Base-by-base conservation (phyloP, 2,797 vertebrate species). In the Menidia menidia region DNA sequence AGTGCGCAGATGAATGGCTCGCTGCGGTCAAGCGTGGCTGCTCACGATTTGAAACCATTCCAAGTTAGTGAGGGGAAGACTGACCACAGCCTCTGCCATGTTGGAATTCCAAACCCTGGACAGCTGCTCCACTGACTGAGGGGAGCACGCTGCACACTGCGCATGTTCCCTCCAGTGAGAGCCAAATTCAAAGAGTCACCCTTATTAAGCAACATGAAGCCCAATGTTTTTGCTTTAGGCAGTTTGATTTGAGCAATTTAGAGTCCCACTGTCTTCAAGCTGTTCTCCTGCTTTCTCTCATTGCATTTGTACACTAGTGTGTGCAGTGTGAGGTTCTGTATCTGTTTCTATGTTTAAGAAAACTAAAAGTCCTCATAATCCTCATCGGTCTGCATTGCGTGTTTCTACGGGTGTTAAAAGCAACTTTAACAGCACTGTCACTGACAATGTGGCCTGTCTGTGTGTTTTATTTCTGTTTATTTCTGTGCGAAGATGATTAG, bases 91-190 rank as follows among this genome's bases (percentile, higher is more conserved):
- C 96, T 97, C 97, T 98, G 97, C 97, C 97, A 98, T 98, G 97
- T 98, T 98, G 97, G 97, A 97, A 98, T 97, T 96, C 96, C 96
- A 96, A 96, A 96, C 94, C 96, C 95, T 95, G 96, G 97, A 98
- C 96, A 97, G 97, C 96, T 97, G 96, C 97, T 96, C 94, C 92
- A 83, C 92, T 94, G 93, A 95, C 93, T 95, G 93, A 93, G 96
- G 95, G 95, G 95, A 90, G 94, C 94, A 91, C 92, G 94, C 94
- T 77, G 94, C 95, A 78, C 93, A 95, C 93, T 95, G 96, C 96
- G 97, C 97, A 97, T 96, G 97, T 94, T 94, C 95, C 82, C 82
- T 90, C 89, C 87, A 79, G 84, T 90, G 90, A 92, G 96, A 96
- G 96, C 95, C 96, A 97, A 95, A 97, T 97, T 98, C 95, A 96